Evolutionary conservation across 2,888 invertebrate genomes (phyloP), one percentile per base, ranked within the genome.

Genomic region (Eucera pruinosa): DNA sequence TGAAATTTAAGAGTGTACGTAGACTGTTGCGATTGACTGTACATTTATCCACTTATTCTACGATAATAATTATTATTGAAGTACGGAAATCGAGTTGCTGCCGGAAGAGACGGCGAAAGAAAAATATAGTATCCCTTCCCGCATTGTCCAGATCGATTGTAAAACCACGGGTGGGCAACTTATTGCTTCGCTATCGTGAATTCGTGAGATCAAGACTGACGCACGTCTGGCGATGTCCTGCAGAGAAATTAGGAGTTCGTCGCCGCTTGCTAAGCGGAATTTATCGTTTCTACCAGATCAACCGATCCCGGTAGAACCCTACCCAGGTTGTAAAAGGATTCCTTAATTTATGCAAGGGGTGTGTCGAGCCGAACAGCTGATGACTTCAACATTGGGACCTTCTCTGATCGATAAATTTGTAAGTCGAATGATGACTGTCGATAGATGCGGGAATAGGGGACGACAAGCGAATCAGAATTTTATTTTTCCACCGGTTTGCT

Each of bases 81-180:
- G n/a, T n/a, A n/a, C n/a, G n/a, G n/a, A n/a, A n/a, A n/a, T n/a
- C n/a, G 9, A 36, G 11, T 36, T 36, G 11, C 11, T 36, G 1
- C 9, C 36, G 36, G 9, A 5, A 36, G 9, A 9, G 4, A 3
- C 33, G 33, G 13, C n/a, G 15, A 20, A 5, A 3, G 7, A 45
- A 9, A 20, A 4, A 64, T 48, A 54, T 48, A 30, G 20, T 25
- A 69, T 30, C 54, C 48, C 72, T 43, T 45, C 75, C 74, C 67
- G 60, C 52, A 41, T 80, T 36, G 75, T 50, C 30, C 23, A 39
- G 47, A 79, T 74, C 82, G 65, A 65, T 61, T 50, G 69, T 18
- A 6, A 41, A 58, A 70, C 88, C 70, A 74, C 79, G 83, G 88
- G 88, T 83, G 89, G 88, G 57, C 88, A 80, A 81, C 81, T 88